Evolutionary conservation across 1,140 invertebrate genomes (phyloP).

Genomic region (Conus betulinus): DNA sequence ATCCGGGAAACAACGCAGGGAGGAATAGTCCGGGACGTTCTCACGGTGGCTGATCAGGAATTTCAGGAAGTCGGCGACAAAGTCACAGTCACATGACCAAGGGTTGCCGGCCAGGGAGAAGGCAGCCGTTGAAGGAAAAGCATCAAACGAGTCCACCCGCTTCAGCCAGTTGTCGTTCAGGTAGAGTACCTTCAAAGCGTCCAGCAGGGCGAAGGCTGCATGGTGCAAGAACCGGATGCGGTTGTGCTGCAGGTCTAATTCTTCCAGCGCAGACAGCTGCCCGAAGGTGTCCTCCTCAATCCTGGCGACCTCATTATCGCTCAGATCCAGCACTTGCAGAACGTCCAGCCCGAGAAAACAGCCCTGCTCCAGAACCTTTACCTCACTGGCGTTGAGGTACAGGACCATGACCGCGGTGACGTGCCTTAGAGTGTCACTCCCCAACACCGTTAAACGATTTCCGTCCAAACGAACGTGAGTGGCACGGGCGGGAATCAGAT

Average conservation of each 20-base stretch:
- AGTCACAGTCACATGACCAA: constrained; percentile 57
- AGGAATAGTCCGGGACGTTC: constrained; percentile 28
- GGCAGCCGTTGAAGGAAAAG: constrained; percentile 13
- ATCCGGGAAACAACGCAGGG: constrained; percentile 39
- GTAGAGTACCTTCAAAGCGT: constrained; percentile 32
- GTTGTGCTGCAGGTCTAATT: constrained; percentile 55
- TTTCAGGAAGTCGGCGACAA: constrained; percentile 31
- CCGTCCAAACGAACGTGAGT: constrained; percentile 54
- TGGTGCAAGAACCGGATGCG: constrained; percentile 41
- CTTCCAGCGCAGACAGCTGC: constrained; percentile 26
- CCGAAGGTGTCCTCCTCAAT: constrained; percentile 42
- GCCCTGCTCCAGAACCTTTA: constrained; percentile 41
- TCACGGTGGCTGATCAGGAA: constrained; percentile 17
- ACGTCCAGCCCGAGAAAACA: constrained; percentile 40
- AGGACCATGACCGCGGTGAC: constrained; percentile 38
- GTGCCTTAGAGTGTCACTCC: constrained; percentile 28
- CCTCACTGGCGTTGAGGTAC: constrained; percentile 48
- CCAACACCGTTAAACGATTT: constrained; percentile 47
- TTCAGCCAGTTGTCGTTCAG: constrained; percentile 50
- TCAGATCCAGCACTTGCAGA: constrained; percentile 46
- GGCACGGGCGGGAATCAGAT: constrained; percentile 41
- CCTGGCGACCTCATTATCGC: constrained; percentile 44
- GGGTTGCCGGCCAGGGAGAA: constrained; percentile 50
- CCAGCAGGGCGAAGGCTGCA: constrained; percentile 40
- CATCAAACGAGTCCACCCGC: background rate